Evolutionary conservation across 2,888 invertebrate species (phyloP).

Genomic region (Acrobasis suavella): DNA sequence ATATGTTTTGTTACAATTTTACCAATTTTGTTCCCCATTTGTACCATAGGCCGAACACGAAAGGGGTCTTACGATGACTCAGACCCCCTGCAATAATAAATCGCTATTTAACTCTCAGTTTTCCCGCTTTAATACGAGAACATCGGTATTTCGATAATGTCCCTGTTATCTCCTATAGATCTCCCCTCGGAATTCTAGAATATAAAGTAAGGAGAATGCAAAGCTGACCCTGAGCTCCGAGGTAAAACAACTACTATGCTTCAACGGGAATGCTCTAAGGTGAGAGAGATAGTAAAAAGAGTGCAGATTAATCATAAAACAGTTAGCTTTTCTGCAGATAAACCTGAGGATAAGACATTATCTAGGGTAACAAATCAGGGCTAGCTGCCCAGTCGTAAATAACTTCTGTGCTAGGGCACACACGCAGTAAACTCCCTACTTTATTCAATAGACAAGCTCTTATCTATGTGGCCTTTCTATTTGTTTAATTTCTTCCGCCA

Average conservation of each 20-base stretch:
- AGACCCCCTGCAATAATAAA: constrained; percentile 58
- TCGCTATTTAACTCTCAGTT: constrained; percentile 76
- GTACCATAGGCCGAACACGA: constrained; percentile 2
- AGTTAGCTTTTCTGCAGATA: no score
- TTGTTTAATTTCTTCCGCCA: no score
- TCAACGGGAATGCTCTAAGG: no score
- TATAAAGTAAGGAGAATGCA: neutral
- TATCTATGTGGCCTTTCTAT: no score
- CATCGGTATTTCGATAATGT: constrained; percentile 80
- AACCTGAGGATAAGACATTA: no score
- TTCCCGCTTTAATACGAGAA: constrained; percentile 73
- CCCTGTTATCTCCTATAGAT: constrained; percentile 71
- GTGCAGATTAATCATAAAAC: no score
- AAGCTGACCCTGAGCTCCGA: neutral
- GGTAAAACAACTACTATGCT: neutral
- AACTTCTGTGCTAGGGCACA: no score
- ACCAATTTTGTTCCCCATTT: constrained; percentile 6
- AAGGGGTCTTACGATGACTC: constrained; percentile 15
- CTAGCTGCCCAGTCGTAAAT: no score
- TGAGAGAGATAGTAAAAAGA: no score
- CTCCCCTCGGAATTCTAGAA: constrained; percentile 69
- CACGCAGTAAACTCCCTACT: no score
- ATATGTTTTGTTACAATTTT: neutral
- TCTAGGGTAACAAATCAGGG: no score
- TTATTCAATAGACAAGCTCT: no score